These are phyloP conservation scores for Cephalopachus bancanus DNA, from an alignment of 2,797 vertebrate genomes.

Conservation along the genomic window DNA sequence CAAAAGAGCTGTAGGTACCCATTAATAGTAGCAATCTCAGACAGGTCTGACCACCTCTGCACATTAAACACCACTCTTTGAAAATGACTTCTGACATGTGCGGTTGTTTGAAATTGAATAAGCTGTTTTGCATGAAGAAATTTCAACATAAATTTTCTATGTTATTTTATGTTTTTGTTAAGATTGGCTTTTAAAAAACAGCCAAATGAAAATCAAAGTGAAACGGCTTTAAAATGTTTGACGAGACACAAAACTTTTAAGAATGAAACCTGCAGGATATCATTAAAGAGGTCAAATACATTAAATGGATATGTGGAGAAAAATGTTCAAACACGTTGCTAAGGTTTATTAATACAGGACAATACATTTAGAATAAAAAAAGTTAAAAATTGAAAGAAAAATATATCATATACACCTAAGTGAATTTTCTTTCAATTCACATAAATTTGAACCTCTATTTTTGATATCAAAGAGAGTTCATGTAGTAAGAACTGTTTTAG, in stretches of 20 bases:
- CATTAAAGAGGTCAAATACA: not conserved
- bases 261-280: not conserved
- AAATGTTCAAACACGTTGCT: constrained; percentile 9
- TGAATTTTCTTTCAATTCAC: not conserved
- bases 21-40: not conserved
- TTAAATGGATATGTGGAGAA: constrained; percentile 3
- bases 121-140: constrained; percentile 49
- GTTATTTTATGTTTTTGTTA: constrained; percentile 17
- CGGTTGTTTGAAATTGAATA: constrained; percentile 1
- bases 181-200: constrained; percentile 54
- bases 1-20: not conserved
- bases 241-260: constrained; percentile 42
- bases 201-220: constrained; percentile 54
- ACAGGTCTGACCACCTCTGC: constrained; percentile 19
- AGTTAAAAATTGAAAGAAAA: constrained; percentile 7
- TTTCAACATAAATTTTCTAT: not conserved
- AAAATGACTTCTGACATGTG: constrained; percentile 64
- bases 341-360: not conserved
- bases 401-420: not conserved
- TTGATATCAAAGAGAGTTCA: not conserved
- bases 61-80: constrained; percentile 31
- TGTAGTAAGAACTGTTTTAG: not conserved
- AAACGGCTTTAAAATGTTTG: constrained; percentile 17
- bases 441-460: not conserved
- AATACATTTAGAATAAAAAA: not conserved